Base-by-base conservation (phyloP, 2,888 invertebrate species). In the Agriopis aurantiaria region DNA sequence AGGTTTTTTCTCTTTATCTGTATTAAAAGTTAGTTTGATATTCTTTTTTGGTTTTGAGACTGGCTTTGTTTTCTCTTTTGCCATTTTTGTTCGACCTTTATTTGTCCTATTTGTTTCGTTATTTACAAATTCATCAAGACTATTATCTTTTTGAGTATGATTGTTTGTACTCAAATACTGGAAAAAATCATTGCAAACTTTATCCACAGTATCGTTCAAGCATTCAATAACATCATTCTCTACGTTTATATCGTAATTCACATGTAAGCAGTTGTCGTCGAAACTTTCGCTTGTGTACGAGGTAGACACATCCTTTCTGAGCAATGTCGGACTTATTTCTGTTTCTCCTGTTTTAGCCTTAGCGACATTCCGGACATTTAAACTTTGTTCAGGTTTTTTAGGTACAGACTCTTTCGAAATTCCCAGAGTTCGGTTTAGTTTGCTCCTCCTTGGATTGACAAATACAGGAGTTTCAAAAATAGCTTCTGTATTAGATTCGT, bases 401-500 rank as follows among this genome's bases (percentile, higher is more conserved):
- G 69, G 40, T 10, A 65, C 70, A 51, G 8, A 63, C 55, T n/a
- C 74, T 12, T 68, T 67, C 8, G 57, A 48, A 10, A 71, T 74
- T 40, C 9, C 45, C 23, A 41, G 12, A 5, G 77, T 77, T 10
- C 59, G 71, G 56, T 33, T 58, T 10, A 41, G 7, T 62, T 51
- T 77, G 60, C 77, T 84, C 67, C 71, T 84, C 58, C 78, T 80
- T 8, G 77, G 71, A 62, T 71, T 84, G 1, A 86, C 83, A 72
- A 78, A 84, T 23, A 75, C 67, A 3, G 85, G 88, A 0, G 87
- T 33, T 1, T 87, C 78, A 40, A 40, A 7, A 55, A 68, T 52
- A 49, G 75, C 81, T 71, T 90, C 91, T 2, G 84, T 86, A 69
- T 88, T 91, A 0, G 87, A 89, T 58, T 91, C 90, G 66, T 91